Conservation (phyloP, 92 coral and sea anemone species). For the Chrysogorgia sp. region DNA sequence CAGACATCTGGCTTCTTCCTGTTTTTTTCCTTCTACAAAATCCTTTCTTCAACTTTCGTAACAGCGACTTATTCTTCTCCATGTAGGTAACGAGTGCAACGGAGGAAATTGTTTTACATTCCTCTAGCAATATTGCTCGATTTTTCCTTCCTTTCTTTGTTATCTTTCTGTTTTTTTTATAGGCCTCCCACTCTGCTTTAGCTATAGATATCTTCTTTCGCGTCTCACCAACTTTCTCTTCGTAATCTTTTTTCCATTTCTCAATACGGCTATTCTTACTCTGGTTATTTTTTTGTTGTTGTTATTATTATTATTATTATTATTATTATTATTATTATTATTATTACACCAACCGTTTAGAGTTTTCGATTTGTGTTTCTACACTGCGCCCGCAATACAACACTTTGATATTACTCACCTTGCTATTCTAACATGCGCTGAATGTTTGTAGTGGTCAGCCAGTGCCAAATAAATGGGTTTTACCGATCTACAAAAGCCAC, state of each 20-base stretch:
- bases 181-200: not conserved
- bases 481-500: slow-evolving; percentile 83
- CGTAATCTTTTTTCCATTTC: not conserved
- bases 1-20: no score
- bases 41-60: slow-evolving; percentile 38
- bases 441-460: slow-evolving; percentile 71
- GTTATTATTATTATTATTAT: no score
- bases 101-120: slow-evolving; percentile 34
- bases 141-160: slow-evolving; percentile 46
- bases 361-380: not conserved
- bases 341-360: no score
- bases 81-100: slow-evolving; percentile 26
- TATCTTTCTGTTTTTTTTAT: slow-evolving; percentile 10
- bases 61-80: slow-evolving; percentile 34
- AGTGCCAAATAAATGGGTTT: slow-evolving; percentile 77
- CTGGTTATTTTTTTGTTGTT: no score
- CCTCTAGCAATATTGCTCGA: slow-evolving; percentile 27
- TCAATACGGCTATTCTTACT: no score
- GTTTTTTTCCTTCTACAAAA: slow-evolving; percentile 30
- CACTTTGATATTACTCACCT: slow-evolving; percentile 55
- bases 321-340: no score
- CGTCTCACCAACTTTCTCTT: slow-evolving; percentile 7
- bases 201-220: slow-evolving; percentile 16
- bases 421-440: slow-evolving; percentile 68
- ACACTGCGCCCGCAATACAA: no score